Conservation (phyloP, 2,113 vertebrate species). For the Ciconia boyciana region DNA sequence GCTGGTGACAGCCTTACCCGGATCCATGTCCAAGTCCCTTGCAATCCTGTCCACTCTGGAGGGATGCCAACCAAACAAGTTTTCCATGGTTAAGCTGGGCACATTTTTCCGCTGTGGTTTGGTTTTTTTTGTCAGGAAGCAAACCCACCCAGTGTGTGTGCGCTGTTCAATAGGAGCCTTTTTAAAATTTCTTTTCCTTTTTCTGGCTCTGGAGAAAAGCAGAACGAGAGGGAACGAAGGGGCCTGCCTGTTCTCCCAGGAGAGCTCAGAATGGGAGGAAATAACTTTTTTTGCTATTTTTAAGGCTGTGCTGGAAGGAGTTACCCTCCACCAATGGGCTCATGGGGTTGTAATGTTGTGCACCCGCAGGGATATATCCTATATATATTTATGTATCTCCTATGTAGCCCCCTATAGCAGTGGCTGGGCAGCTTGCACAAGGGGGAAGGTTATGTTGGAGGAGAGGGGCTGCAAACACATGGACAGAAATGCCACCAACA, state of each 20-base stretch:
- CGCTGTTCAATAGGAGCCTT: constrained; percentile 50
- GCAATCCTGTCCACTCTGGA: constrained; percentile 62
- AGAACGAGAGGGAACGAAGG: neutral
- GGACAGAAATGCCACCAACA: neutral
- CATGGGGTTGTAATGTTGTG: neutral
- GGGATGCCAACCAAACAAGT: constrained; percentile 71
- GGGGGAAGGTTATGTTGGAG: neutral
- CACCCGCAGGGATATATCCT: neutral
- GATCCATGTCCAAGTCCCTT: constrained; percentile 1
- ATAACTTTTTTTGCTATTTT: neutral
- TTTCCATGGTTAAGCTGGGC: constrained; percentile 73
- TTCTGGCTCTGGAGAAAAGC: constrained; percentile 42
- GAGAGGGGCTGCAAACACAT: rapidly evolving
- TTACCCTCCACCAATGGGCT: neutral
- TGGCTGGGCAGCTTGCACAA: neutral
- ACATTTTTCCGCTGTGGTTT: constrained; percentile 38
- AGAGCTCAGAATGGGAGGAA: constrained; percentile 13
- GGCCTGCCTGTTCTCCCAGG: neutral
- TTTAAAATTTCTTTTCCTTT: constrained; percentile 60
- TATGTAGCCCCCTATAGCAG: neutral
- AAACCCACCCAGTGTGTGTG: constrained; percentile 67
- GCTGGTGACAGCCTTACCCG: constrained; percentile 15
- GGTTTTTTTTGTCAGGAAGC: constrained; percentile 69
- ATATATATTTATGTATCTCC: too few relatives aligned
- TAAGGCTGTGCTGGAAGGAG: neutral